A percentile compares a stretch with the other conserved stretches of the same genome.
phyloP scores from a whole-genome alignment of 2,888 invertebrate species.

The Rugalucina vietnamica region DNA sequence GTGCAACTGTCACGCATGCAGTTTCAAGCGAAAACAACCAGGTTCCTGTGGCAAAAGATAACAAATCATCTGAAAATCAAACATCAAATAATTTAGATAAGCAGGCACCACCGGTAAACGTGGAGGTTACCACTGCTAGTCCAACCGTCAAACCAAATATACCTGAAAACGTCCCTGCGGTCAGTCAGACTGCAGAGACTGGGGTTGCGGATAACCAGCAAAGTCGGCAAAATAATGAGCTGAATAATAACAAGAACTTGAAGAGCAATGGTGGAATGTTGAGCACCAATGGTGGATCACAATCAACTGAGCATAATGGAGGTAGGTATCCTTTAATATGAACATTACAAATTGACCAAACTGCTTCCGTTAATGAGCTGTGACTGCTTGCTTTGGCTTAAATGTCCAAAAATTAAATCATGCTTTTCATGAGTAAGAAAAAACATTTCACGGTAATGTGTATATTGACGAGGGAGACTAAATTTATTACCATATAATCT shows the following conservation, averaged over 20 bases:
- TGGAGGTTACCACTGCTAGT: conserved; percentile 27
- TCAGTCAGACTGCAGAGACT: conserved; percentile 17
- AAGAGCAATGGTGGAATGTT: conserved; percentile 45
- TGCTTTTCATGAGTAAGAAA: too few species aligned
- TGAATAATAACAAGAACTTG: conserved; percentile 34
- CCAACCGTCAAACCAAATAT: conserved; percentile 54
- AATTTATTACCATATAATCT: too few species aligned
- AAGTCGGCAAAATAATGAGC: conserved; percentile 21
- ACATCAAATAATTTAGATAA: conserved; percentile 69
- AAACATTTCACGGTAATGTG: too few species aligned
- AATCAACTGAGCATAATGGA: conserved; percentile 53
- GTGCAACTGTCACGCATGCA: conserved; percentile 26
- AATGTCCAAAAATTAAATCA: too few species aligned
- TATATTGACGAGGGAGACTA: too few species aligned
- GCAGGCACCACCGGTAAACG: conserved; percentile 50
- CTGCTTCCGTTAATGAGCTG: too few species aligned
- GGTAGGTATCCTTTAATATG: conserved; percentile 52
- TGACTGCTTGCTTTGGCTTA: too few species aligned
- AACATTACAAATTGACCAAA: too few species aligned
- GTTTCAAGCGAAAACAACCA: too few species aligned
- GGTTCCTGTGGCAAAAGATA: conserved; percentile 40
- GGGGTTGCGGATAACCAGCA: conserved; percentile 28
- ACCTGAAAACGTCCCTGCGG: conserved; percentile 29
- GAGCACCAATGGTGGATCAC: conserved; percentile 42
- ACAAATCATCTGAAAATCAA: conserved; percentile 42